Evolutionary conservation across 1,140 invertebrate genomes (phyloP), one percentile per base, ranked within the genome.

Genomic region (Oedothorax gibbosus): DNA sequence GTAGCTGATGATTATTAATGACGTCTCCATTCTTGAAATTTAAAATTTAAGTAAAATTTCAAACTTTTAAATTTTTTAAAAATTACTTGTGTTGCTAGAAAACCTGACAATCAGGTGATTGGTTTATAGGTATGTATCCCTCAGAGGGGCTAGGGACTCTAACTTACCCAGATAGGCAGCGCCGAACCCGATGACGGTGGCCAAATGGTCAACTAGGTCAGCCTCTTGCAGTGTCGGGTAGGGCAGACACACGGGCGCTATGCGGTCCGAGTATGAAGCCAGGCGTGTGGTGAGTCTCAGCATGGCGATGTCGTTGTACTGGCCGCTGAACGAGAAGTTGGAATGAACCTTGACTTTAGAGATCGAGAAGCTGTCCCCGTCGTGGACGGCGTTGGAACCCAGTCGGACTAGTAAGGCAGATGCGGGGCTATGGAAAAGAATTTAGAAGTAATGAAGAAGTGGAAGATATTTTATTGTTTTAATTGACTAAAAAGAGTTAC

Each of bases 141-240:
- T n/a, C n/a, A n/a, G n/a, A n/a, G n/a, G n/a, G n/a, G n/a, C n/a
- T n/a, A 35, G 35, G 35, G 35, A 35, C 35, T 35, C 35, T 35
- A 21, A 75, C 51, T 94, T 95, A 83, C 93, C 93, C 89, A 96
- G 94, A 53, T 93, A 92, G 12, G 96, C 89, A 0, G 95, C 95
- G 0, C 96, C 96, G 96, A 96, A 97, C 20, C 96, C 96, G 5
- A 95, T 91, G 8, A 94, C 95, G 35, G 94, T 93, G 5, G 93
- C 95, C 75, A 92, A 92, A 5, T 91, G 92, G 15, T 93, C 94
- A 0, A 93, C 92, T 88, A 84, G 18, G 18, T 86, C 54, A 0
- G 18, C 60, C 0, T 69, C 51, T n/a, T 64, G 9, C 3, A 86
- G 50, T 10, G 72, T 71, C 2, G 68, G 78, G 11, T 72, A 79